phyloP scores from a whole-genome alignment of 2,797 vertebrate species.

The Sebastes matsubarae region DNA sequence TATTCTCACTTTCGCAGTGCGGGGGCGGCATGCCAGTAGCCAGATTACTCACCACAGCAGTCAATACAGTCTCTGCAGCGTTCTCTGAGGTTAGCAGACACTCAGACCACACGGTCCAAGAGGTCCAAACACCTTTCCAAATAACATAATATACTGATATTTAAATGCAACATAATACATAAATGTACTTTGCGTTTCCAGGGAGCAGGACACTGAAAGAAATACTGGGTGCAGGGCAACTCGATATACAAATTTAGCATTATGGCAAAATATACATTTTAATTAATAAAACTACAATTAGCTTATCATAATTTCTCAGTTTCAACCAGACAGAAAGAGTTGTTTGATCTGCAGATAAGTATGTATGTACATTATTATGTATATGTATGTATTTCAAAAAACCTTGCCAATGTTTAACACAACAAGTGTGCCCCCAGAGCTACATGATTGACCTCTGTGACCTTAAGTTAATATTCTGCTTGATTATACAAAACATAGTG shows the following conservation, averaged over 20 bases:
- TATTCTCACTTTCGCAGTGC: slow-evolving; percentile 51
- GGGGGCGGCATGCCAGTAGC: slow-evolving; percentile 50
- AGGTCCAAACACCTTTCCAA: background rate
- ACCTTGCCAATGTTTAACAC: background rate
- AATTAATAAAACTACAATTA: background rate
- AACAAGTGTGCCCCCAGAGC: background rate
- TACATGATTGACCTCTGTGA: slow-evolving; percentile 17
- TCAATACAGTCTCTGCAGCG: slow-evolving; percentile 37
- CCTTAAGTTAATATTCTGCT: slow-evolving; percentile 8
- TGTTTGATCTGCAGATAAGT: background rate
- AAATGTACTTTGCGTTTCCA: background rate
- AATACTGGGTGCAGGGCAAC: background rate
- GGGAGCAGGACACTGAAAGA: background rate
- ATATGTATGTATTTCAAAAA: too few relatives aligned
- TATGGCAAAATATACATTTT: background rate
- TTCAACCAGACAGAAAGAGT: background rate
- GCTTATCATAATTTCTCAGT: background rate
- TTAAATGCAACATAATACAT: background rate
- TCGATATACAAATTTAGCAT: background rate
- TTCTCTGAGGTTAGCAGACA: background rate
- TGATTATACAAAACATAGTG: background rate
- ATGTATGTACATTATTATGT: too few relatives aligned
- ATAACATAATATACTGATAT: background rate
- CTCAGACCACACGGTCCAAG: background rate
- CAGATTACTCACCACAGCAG: slow-evolving; percentile 56